phyloP scores from a whole-genome alignment of 2,888 invertebrate genomes.

The Megamerina dolium region DNA sequence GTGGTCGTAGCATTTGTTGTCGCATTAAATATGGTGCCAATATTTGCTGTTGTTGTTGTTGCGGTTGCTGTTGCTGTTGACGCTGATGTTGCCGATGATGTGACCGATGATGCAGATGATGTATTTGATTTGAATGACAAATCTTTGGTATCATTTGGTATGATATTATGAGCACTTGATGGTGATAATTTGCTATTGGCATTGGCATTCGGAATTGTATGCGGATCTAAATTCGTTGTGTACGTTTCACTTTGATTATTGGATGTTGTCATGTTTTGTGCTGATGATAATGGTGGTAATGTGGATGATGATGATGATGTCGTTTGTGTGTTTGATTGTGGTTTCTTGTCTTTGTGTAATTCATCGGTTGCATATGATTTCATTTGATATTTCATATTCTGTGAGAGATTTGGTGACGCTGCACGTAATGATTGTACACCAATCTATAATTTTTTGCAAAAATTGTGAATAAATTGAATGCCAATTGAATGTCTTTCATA shows the following conservation, averaged over 20 bases:
- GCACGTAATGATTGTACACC: conserved; percentile 45
- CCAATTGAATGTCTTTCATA: neutral
- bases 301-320: conserved; percentile 11
- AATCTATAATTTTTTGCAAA: no score
- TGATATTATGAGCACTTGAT: neutral
- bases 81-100: conserved; percentile 1
- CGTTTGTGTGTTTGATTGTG: conserved; percentile 15
- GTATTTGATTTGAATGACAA: no score
- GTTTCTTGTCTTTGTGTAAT: conserved; percentile 34
- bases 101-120: neutral
- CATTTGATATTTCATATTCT: conserved; percentile 34
- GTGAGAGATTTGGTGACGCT: conserved; percentile 47
- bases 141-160: neutral
- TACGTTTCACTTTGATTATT: conserved; percentile 13
- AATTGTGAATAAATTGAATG: neutral
- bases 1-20: neutral
- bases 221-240: conserved; percentile 7
- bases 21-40: conserved; percentile 3
- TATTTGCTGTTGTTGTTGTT: conserved; percentile 6
- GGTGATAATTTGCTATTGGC: conserved; percentile 11
- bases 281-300: conserved; percentile 19
- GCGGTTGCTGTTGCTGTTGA: conserved; percentile 8
- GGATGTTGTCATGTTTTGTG: conserved; percentile 19
- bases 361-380: conserved; percentile 41
- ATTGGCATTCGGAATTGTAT: conserved; percentile 12